These are phyloP conservation scores for Chaetodon trifascialis DNA, from an alignment of 2,113 vertebrate genomes.

Conservation along the genomic window DNA sequence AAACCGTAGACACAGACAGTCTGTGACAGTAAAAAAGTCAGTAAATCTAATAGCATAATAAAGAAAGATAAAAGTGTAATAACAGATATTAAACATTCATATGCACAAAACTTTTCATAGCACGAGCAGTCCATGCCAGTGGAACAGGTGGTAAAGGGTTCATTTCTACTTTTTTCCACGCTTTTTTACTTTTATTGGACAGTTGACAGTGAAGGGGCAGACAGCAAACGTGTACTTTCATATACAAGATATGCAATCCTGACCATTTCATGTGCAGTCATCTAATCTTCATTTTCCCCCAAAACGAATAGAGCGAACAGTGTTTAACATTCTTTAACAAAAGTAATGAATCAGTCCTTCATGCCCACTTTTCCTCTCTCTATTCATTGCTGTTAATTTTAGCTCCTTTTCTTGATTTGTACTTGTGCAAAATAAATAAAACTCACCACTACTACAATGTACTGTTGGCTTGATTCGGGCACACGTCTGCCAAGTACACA, in stretches of 20 bases:
- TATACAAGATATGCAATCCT: background rate
- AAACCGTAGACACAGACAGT: background rate
- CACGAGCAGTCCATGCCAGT: background rate
- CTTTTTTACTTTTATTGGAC: too few relatives aligned
- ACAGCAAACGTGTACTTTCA: background rate
- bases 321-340: background rate
- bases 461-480: background rate
- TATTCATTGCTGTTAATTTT: background rate
- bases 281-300: background rate
- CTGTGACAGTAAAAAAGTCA: background rate
- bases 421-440: conserved; percentile 11
- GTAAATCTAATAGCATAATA: background rate
- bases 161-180: too few relatives aligned
- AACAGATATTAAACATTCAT: background rate
- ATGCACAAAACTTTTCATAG: background rate
- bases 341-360: background rate
- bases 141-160: too few relatives aligned
- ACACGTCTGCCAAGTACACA: conserved; percentile 5
- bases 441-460: background rate
- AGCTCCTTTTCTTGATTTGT: conserved; percentile 14
- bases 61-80: background rate
- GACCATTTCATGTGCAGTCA: background rate
- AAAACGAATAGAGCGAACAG: background rate
- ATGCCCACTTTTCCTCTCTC: background rate
- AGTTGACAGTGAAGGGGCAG: too few relatives aligned